These are phyloP conservation scores for Drosophila ohnishii DNA, from an alignment of 1,140 invertebrate genomes.

Conservation along the genomic window DNA sequence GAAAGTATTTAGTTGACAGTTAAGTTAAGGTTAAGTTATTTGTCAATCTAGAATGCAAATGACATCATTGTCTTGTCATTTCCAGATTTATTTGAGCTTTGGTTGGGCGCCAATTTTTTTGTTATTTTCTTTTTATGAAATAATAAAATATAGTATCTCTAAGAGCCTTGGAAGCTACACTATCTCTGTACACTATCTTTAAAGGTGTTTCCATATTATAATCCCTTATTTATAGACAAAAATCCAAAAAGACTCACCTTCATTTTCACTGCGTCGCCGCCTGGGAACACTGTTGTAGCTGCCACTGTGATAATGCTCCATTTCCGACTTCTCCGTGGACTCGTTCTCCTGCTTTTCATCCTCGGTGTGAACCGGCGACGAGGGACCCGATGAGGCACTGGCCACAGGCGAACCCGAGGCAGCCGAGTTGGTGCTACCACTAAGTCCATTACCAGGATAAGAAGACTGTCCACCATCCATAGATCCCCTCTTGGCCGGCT, in stretches of 20 bases:
- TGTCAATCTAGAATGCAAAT: not conserved
- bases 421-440: slow-evolving; percentile 72
- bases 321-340: slow-evolving; percentile 84
- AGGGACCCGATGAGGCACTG: slow-evolving; percentile 83
- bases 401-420: slow-evolving; percentile 73
- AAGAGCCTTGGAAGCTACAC: too few species aligned
- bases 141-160: too few species aligned
- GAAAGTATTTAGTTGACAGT: not conserved
- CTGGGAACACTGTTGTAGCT: slow-evolving; percentile 69
- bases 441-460: slow-evolving; percentile 46
- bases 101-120: too few species aligned
- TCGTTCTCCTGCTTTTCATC: slow-evolving; percentile 85
- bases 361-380: slow-evolving; percentile 84
- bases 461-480: slow-evolving; percentile 49
- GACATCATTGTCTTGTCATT: not conserved
- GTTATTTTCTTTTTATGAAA: not conserved
- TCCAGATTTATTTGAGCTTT: too few species aligned
- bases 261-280: slow-evolving; percentile 73
- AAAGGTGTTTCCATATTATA: not conserved
- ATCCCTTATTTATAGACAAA: not conserved
- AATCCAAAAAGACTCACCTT: slow-evolving; percentile 70
- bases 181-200: too few species aligned
- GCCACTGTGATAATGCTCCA: slow-evolving; percentile 49
- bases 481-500: slow-evolving; percentile 68
- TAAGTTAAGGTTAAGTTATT: not conserved